phyloP scores from a whole-genome alignment of 2,888 invertebrate genomes.

The Agriopis leucophaearia region DNA sequence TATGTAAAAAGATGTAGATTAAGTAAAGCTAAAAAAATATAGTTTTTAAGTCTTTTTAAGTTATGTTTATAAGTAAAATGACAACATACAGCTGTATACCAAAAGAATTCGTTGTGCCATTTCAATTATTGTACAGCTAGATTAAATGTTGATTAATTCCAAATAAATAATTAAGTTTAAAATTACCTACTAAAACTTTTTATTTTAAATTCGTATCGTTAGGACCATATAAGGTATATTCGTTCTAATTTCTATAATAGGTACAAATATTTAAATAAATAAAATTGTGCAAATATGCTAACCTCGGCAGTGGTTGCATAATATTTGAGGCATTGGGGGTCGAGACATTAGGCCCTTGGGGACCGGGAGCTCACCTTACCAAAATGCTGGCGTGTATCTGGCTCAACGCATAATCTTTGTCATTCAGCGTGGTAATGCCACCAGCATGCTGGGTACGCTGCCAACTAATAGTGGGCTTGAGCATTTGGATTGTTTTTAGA shows the following conservation, averaged over 20 bases:
- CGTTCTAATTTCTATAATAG: not conserved
- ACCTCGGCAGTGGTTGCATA: no score
- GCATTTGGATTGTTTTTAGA: no score
- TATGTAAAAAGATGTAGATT: constrained; percentile 18
- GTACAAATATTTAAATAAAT: no score
- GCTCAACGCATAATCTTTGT: no score
- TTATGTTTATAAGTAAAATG: not conserved
- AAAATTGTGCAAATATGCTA: no score
- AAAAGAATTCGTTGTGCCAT: constrained; percentile 62
- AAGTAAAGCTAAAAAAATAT: not conserved
- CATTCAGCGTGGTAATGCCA: no score
- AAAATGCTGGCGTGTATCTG: no score
- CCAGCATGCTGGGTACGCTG: no score
- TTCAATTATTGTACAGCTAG: constrained; percentile 33
- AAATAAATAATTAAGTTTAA: constrained; percentile 32
- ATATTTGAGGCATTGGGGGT: no score
- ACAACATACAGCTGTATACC: constrained; percentile 71
- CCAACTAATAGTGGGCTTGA: no score
- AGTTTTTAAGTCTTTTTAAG: not conserved
- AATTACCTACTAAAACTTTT: not conserved
- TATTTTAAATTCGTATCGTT: not conserved
- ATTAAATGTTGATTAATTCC: constrained; percentile 28
- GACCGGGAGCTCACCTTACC: no score
- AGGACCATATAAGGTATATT: not conserved
- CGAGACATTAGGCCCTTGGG: no score